Percentiles rank a stretch among this genome's conserved stretches.
Evolutionary conservation across 2,888 invertebrate genomes (phyloP).

Genomic region (Spisula solida): DNA sequence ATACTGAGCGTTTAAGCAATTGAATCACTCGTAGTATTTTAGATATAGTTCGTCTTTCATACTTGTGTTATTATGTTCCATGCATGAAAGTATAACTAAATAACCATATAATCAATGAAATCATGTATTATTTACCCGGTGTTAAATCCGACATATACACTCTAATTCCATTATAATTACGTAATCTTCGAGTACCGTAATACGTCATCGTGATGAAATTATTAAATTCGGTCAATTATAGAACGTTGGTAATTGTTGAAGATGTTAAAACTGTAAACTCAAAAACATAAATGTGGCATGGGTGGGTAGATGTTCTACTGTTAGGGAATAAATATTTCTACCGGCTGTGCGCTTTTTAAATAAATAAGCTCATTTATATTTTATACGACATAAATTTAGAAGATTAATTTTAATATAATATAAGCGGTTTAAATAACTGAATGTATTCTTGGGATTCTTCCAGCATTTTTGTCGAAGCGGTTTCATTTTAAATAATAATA

Average conservation of each 20-base stretch:
- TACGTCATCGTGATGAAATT: not conserved
- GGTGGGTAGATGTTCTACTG: too few species aligned
- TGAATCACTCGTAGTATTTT: too few species aligned
- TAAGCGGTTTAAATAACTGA: not conserved
- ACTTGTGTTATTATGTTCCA: too few species aligned
- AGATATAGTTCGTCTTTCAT: too few species aligned
- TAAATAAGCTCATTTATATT: not conserved
- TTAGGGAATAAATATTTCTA: not conserved
- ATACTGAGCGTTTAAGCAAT: too few species aligned
- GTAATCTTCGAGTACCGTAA: slow-evolving; percentile 7
- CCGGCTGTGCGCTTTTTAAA: not conserved
- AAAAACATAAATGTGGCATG: too few species aligned
- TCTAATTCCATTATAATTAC: slow-evolving; percentile 54
- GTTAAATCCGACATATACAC: slow-evolving; percentile 48
- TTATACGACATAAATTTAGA: not conserved
- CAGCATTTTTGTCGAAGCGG: not conserved
- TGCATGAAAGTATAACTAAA: too few species aligned
- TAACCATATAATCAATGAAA: not conserved
- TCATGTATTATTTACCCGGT: not conserved
- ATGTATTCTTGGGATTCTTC: not conserved
- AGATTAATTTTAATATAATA: slow-evolving; percentile 2
- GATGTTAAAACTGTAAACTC: too few species aligned
- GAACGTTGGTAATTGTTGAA: too few species aligned
- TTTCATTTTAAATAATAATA: not conserved
- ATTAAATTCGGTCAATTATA: too few species aligned